phyloP scores from a whole-genome alignment of 2,888 invertebrate genomes.

The Tiliacea citrago region DNA sequence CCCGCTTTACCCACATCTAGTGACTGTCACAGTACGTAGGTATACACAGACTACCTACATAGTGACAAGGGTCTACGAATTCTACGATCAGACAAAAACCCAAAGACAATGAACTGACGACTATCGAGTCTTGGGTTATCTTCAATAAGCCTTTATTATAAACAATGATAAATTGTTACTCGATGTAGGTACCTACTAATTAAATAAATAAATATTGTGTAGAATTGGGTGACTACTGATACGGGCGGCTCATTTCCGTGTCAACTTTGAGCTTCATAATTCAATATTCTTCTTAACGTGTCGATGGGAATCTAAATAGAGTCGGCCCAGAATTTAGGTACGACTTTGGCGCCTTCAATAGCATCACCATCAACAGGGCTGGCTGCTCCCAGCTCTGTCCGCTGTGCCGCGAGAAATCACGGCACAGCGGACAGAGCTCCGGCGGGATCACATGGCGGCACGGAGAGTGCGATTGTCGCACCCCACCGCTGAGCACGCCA shows the following conservation, averaged over 20 bases:
- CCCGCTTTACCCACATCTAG: slow-evolving; percentile 23
- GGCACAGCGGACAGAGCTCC: no score
- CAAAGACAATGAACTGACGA: slow-evolving; percentile 60
- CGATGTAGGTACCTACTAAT: slow-evolving; percentile 20
- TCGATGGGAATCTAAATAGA: no score
- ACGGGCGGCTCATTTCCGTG: slow-evolving; percentile 23
- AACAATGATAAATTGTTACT: slow-evolving; percentile 37
- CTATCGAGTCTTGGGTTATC: slow-evolving; percentile 61
- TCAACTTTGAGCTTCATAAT: not conserved
- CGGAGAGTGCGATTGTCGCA: no score
- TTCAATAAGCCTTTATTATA: slow-evolving; percentile 36
- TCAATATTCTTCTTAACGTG: no score
- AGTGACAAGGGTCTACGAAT: slow-evolving; percentile 34
- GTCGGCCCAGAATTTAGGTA: no score
- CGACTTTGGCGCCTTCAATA: no score
- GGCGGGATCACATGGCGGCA: no score
- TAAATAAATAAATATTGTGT: slow-evolving; percentile 8
- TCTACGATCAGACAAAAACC: slow-evolving; percentile 24
- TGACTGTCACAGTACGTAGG: not conserved
- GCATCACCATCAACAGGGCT: no score
- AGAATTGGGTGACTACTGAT: not conserved
- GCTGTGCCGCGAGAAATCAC: no score
- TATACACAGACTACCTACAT: not conserved
- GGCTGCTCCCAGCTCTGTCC: no score
- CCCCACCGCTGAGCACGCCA: no score